These are phyloP conservation scores for Microchrysa polita DNA, from an alignment of 2,888 invertebrate species.

Conservation along the genomic window DNA sequence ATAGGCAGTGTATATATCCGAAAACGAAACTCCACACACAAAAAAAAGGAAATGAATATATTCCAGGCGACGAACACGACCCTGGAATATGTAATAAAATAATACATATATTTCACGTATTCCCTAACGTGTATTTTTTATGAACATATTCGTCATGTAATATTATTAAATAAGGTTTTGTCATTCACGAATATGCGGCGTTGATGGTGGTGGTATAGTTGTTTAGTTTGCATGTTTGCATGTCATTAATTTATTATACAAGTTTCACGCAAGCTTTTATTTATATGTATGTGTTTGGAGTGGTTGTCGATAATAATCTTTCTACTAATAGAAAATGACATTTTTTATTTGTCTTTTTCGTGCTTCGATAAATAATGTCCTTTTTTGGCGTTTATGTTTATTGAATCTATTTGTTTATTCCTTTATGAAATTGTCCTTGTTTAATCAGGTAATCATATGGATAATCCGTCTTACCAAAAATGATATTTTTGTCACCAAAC, in stretches of 20 bases:
- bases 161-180: slow-evolving; percentile 54
- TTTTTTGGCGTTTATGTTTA: too few species aligned
- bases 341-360: too few species aligned
- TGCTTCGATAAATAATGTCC: too few species aligned
- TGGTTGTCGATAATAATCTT: background rate
- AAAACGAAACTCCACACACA: too few species aligned
- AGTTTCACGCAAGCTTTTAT: slow-evolving; percentile 17
- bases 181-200: slow-evolving; percentile 50
- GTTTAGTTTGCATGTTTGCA: slow-evolving; percentile 48
- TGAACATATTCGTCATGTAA: slow-evolving; percentile 58
- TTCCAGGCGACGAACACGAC: background rate
- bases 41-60: background rate
- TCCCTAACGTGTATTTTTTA: background rate
- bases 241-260: slow-evolving; percentile 43
- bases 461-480: too few species aligned
- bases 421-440: too few species aligned
- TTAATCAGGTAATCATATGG: too few species aligned
- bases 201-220: slow-evolving; percentile 9
- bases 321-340: too few species aligned
- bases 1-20: too few species aligned
- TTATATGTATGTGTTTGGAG: slow-evolving; percentile 1
- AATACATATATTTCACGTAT: background rate
- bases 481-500: too few species aligned
- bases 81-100: background rate
- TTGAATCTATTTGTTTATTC: too few species aligned